Evolutionary conservation across 2,113 vertebrate genomes (phyloP), one percentile per base, ranked within the genome.

Genomic region (Scopus umbretta): DNA sequence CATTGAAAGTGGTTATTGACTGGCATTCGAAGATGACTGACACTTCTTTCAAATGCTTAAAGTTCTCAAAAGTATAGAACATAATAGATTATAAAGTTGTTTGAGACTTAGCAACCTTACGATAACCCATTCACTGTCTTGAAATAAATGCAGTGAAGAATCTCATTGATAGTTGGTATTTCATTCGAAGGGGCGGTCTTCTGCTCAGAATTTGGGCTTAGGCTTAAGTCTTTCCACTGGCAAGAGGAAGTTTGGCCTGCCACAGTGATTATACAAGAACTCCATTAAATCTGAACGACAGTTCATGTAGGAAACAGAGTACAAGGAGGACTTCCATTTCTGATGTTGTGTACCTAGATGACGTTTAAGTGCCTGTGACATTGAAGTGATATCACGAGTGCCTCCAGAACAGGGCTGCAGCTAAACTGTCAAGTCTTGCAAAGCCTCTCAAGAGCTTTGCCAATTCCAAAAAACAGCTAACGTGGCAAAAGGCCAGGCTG

Each of bases 1-100:
- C 81, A 90, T 95, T 81, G 96, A 96, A 97, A 96, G 96, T 78
- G 97, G 96, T 81, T 97, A 94, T 89, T 97, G 93, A 88, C 93
- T 85, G 90, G 85, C 81, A 73, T 84, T 93, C 86, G 94, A 91
- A 96, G 92, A 97, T 71, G 63, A 82, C 27, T 92, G 76, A 80
- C 15, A 38, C 16, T n/a, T 66, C 2, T 59, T 74, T 74, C 67
- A 86, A 58, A 66, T 47, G 42, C 13, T 36, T 81, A 36, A 6
- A 34, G 81, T 53, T 66, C 73, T 71, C 26, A 27, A 49, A 42
- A 89, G 32, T 55, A 81, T 32, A 72, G 68, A 88, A 61, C 40
- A 68, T 30, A 74, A 79, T 58, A 94, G 86, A 96, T 95, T 78
- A 95, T 47, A 95, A 93, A 96, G 61, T 91, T 90, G 65, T 90